Evolutionary conservation across 1,140 invertebrate genomes (phyloP), one percentile per base, ranked within the genome.

Genomic region (Phortica variegata): DNA sequence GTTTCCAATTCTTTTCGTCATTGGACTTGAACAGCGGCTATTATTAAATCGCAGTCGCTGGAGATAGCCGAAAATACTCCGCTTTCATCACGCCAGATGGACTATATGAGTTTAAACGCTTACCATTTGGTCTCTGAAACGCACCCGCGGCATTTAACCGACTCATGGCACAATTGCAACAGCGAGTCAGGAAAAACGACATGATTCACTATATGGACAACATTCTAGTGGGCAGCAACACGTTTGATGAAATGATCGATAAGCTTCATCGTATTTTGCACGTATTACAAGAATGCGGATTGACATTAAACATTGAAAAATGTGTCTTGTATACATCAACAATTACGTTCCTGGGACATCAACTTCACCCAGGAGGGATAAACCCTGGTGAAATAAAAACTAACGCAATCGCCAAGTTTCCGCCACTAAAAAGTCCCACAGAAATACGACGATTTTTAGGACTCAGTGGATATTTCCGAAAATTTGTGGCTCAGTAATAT

Each of bases 381-480:
- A 26, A 10, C 23, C 23, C 23, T 10, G 23, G 23, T 26, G 23
- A 26, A 13, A 51, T 52, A 3, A 59, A 60, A 36, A 55, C 61
- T 0, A n/a, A 51, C 8, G 58, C 56, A 3, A 65, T 75, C 26
- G 38, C 15, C 20, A 49, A 65, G 1, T 77, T 60, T 47, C 59
- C 58, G 1, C 49, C 44, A 29, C 75, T 68, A 0, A 47, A 40
- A 8, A 76, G 56, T 6, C 43, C 77, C 1, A 53, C 52, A 7
- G 52, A 65, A 17, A 37, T 77, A 8, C 44, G 69, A 16, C 38
- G 60, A 10, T 80, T 78, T 49, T 34, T 55, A 10, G 49, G 49
- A 10, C 34, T 55, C 2, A 70, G 59, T 0, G 65, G 66, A 43
- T 70, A 56, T 42, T 50, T 43, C 36, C 34, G 56, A 23, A 63